phyloP scores from a whole-genome alignment of 2,888 invertebrate species.

The Ophonus ardosiacus region DNA sequence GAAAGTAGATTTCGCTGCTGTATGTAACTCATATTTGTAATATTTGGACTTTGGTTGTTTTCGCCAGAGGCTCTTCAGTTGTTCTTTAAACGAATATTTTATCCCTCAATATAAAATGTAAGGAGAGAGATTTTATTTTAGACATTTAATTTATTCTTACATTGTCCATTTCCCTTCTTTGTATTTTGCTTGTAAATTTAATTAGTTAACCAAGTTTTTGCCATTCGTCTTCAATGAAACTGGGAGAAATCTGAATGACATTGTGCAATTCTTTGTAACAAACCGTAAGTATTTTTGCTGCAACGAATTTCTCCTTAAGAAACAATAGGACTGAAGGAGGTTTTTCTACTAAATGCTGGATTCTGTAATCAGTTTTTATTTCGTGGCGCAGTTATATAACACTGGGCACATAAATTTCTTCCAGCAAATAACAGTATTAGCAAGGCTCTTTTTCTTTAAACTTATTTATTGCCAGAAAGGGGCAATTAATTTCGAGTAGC shows the following conservation, averaged over 20 bases:
- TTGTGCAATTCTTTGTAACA: background rate
- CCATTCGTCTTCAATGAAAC: background rate
- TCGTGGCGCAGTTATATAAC: constrained; percentile 44
- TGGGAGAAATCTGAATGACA: background rate
- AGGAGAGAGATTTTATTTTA: too few species aligned
- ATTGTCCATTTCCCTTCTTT: too few species aligned
- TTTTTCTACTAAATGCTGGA: constrained; percentile 39
- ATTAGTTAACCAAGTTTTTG: background rate
- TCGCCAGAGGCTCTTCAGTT: too few species aligned
- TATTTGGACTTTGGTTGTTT: too few species aligned
- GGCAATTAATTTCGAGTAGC: constrained; percentile 54
- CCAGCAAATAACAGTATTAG: constrained; percentile 57
- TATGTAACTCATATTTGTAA: too few species aligned
- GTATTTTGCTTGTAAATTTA: too few species aligned
- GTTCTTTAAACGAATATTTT: too few species aligned
- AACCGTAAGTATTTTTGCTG: background rate
- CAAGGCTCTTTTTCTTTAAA: constrained; percentile 57
- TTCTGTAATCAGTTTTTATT: constrained; percentile 57
- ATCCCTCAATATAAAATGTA: too few species aligned
- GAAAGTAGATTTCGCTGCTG: too few species aligned
- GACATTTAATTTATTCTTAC: too few species aligned
- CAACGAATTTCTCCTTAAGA: background rate
- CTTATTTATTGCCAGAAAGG: constrained; percentile 55
- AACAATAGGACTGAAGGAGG: background rate
- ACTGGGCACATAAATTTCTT: constrained; percentile 50